phyloP scores from a whole-genome alignment of 1,140 invertebrate species.

The Ceratosolen fusciceps region DNA sequence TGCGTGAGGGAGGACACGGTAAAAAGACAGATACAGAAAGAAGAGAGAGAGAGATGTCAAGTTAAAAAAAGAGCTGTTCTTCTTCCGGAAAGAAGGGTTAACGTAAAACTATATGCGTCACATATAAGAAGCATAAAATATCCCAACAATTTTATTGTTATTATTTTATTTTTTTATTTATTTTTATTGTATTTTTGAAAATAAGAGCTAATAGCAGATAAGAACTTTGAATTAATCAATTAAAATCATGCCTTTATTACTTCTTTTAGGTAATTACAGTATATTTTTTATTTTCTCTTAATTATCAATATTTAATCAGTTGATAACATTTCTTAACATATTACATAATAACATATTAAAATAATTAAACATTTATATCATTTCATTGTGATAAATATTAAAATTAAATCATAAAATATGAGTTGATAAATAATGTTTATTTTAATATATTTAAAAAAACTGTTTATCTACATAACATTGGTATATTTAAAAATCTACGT shows the following conservation, averaged over 20 bases:
- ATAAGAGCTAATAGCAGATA: background rate
- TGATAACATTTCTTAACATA: no score
- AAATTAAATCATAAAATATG: background rate
- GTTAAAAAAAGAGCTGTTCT: slow-evolving; percentile 17
- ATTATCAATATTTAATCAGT: background rate
- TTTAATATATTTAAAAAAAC: background rate
- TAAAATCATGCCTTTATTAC: background rate
- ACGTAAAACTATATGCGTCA: slow-evolving; percentile 23
- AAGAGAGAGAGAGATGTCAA: slow-evolving; percentile 41
- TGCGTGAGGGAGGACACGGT: background rate
- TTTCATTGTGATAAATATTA: background rate
- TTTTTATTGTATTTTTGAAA: background rate
- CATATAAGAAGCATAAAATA: slow-evolving; percentile 27
- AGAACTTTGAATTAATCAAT: slow-evolving; percentile 2
- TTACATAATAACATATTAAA: no score
- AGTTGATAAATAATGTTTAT: background rate
- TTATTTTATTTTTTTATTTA: slow-evolving; percentile 5
- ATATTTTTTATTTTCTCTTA: background rate
- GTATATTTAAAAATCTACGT: background rate
- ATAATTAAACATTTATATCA: background rate
- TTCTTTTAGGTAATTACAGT: background rate
- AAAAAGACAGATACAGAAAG: background rate
- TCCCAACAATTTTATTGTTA: no score
- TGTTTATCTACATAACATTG: no score
- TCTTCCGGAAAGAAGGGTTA: slow-evolving; percentile 50